phyloP scores from a whole-genome alignment of 2,888 invertebrate genomes.

The Eumerus sabulonum region DNA sequence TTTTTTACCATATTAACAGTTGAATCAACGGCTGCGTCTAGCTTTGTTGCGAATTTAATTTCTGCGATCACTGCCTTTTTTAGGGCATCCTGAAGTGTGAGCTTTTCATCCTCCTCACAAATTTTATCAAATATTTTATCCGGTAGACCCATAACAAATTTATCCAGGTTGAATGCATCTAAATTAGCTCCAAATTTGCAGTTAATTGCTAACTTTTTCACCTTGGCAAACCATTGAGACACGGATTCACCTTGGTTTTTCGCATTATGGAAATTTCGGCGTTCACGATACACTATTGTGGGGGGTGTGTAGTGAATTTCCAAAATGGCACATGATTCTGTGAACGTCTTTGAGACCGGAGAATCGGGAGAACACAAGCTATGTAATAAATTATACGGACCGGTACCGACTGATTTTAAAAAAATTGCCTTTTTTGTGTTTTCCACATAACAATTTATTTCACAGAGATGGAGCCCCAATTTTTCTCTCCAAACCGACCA shows the following conservation, averaged over 20 bases:
- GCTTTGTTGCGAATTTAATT: slow-evolving; percentile 25
- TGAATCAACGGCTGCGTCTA: background rate
- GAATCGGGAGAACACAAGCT: slow-evolving; percentile 13
- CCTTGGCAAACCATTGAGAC: slow-evolving; percentile 14
- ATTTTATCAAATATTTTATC: background rate
- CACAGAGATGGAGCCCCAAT: slow-evolving; percentile 22
- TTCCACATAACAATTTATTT: slow-evolving; percentile 13
- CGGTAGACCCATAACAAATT: background rate
- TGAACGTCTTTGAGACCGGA: slow-evolving; percentile 6
- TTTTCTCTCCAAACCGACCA: slow-evolving; percentile 22
- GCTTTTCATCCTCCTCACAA: slow-evolving; percentile 3
- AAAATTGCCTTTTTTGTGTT: slow-evolving; percentile 24
- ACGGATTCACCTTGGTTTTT: slow-evolving; percentile 6
- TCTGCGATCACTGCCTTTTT: too few species aligned
- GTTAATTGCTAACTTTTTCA: background rate
- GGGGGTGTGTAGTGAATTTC: slow-evolving; percentile 13
- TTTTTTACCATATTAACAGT: slow-evolving; percentile 1
- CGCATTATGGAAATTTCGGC: slow-evolving; percentile 1
- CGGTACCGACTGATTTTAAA: slow-evolving; percentile 18
- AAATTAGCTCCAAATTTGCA: slow-evolving; percentile 4
- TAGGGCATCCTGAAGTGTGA: too few species aligned
- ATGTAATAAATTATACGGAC: slow-evolving; percentile 9
- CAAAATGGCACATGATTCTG: background rate
- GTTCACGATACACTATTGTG: slow-evolving; percentile 18
- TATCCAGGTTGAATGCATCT: background rate